phyloP scores from a whole-genome alignment of 2,797 vertebrate genomes.

The Microctenopoma stevenorrisi region DNA sequence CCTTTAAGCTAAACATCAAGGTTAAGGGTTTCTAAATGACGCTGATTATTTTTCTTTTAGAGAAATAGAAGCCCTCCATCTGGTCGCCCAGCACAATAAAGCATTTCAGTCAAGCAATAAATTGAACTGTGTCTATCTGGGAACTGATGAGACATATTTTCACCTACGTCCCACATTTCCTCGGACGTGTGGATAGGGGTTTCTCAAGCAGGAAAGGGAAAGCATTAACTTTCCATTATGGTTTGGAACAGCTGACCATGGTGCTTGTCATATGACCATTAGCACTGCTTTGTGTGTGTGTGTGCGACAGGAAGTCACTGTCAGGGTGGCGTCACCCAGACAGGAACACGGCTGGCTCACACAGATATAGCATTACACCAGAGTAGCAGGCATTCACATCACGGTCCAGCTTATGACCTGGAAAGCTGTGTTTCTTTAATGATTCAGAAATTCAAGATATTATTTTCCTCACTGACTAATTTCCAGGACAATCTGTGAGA shows the following conservation, averaged over 20 bases:
- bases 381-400: conserved; percentile 20
- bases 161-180: conserved; percentile 25
- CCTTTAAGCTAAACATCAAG: too few relatives aligned
- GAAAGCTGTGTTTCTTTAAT: conserved; percentile 29
- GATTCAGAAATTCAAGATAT: conserved; percentile 38
- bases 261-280: conserved; percentile 52
- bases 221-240: conserved; percentile 55
- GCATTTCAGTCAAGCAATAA: neutral
- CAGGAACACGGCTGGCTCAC: conserved; percentile 31
- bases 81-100: neutral
- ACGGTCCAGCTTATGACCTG: conserved; percentile 4
- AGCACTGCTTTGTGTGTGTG: conserved; percentile 29
- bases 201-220: conserved; percentile 57
- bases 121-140: conserved; percentile 6
- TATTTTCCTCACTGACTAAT: conserved; percentile 27
- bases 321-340: conserved; percentile 43
- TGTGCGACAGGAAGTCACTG: conserved; percentile 62
- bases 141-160: conserved; percentile 41
- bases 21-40: too few relatives aligned
- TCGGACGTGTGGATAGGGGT: conserved; percentile 20
- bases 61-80: too few relatives aligned
- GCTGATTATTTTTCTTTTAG: too few relatives aligned
- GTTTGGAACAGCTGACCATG: conserved; percentile 44
- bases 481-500: conserved; percentile 35
- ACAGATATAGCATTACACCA: conserved; percentile 34